Evolutionary conservation across 2,797 vertebrate genomes (phyloP), one percentile per base, ranked within the genome.

Genomic region (Lagorchestes hirsutus): DNA sequence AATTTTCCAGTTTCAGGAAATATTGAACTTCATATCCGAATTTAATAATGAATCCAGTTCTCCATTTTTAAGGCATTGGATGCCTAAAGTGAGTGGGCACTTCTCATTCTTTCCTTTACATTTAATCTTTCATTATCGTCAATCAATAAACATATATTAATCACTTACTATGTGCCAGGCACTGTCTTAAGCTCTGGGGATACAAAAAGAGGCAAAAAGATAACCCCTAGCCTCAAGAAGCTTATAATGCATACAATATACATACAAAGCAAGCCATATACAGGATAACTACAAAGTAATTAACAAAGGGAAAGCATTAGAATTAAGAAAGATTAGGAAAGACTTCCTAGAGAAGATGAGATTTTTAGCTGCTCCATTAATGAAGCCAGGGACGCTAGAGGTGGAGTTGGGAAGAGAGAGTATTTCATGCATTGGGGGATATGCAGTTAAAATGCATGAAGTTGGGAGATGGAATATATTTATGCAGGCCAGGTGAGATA

Each of bases 1-100:
- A 50, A 18, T 10, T 52, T 52, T 90, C 18, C 52, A 62, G 0
- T 54, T 29, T 3, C 6, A 3, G 29, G 62, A 18, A 52, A 16
- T 12, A 1, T 12, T 22, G 3, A 0, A 0, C 14, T 6, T 54
- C 28, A 1, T 46, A 1, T 0, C 90, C 40, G 54, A 90, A 52
- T 52, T 93, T 91, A 54, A 34, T 34, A 31, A 56, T 40, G 5
- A 14, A n/a, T 10, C 56, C 50, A 52, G n/a, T 56, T 55, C 50
- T 57, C 22, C 9, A 50, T 87, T 87, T 74, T 0, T 18, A 14
- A 34, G 54, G 46, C 22, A 1, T n/a, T 54, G 12, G 34, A 34
- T 31, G 34, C 55, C 27, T 13, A 14, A 1, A 22, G 91, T 27
- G 8, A 57, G 0, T 5, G 27, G 22, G 1, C 18, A 34, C 52